These are phyloP conservation scores for Grammomys dolichurus DNA, from an alignment of 2,113 vertebrate genomes.

Conservation along the genomic window DNA sequence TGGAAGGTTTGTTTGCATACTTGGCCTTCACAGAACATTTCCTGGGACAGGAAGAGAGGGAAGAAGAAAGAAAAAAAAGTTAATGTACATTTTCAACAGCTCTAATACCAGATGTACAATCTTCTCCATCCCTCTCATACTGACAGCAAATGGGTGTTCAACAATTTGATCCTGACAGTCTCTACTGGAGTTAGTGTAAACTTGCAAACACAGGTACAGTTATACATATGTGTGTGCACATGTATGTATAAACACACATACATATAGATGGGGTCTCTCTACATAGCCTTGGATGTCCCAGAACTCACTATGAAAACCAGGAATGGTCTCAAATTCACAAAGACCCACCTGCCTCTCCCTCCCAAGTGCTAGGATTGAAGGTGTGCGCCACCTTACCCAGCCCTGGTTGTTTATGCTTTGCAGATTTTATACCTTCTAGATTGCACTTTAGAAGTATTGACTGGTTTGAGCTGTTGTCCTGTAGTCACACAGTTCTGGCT, in stretches of 20 bases:
- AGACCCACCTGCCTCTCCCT: not conserved
- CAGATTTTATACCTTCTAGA: not conserved
- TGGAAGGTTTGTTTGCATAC: slow-evolving; percentile 92
- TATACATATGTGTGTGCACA: not conserved
- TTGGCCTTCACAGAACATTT: slow-evolving; percentile 92
- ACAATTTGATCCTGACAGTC: not conserved
- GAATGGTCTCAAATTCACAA: not conserved
- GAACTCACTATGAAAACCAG: not conserved
- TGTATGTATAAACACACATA: not conserved
- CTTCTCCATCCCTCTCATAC: not conserved
- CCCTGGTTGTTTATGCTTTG: not conserved
- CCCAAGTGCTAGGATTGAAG: not conserved
- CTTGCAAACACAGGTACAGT: not conserved
- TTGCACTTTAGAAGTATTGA: not conserved
- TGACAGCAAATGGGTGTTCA: not conserved
- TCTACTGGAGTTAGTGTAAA: not conserved
- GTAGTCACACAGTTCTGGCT: not conserved
- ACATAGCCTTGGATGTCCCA: not conserved
- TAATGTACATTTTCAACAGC: not conserved
- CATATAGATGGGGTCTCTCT: not conserved
- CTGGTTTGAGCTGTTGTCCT: not conserved
- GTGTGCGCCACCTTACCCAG: too few relatives aligned
- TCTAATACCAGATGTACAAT: not conserved
- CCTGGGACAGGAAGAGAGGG: slow-evolving; percentile 81
- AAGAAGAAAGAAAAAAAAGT: not conserved